These are phyloP conservation scores for Meles meles DNA, from an alignment of 2,113 vertebrate genomes.

Conservation along the genomic window DNA sequence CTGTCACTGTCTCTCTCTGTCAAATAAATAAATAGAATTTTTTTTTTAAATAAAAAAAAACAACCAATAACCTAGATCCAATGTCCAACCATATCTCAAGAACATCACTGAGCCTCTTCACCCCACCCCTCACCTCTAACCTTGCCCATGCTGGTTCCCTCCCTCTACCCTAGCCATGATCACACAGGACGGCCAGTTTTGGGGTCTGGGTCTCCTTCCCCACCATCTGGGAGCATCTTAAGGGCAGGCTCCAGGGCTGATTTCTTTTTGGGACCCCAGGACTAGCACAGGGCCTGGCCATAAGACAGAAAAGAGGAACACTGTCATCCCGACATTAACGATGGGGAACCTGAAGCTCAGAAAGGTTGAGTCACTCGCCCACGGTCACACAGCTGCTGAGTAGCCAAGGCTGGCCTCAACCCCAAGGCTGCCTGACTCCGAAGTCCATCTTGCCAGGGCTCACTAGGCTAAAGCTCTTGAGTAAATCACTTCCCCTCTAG, in stretches of 20 bases:
- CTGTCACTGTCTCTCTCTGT: too few species aligned
- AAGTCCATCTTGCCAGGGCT: neutral
- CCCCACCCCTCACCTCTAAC: neutral
- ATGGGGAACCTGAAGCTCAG: neutral
- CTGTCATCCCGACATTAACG: accelerated
- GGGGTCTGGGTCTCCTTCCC: neutral
- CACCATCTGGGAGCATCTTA: neutral
- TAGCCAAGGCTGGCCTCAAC: neutral
- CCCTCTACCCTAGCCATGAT: neutral
- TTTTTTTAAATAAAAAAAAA: too few species aligned
- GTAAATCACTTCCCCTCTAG: neutral
- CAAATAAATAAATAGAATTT: too few species aligned
- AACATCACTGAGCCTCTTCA: neutral
- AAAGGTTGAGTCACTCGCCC: neutral
- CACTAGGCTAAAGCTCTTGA: neutral
- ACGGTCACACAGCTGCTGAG: neutral
- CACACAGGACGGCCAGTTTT: neutral
- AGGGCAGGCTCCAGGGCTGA: neutral
- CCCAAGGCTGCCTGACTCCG: neutral
- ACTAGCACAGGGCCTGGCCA: neutral
- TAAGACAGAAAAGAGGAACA: neutral
- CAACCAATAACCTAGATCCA: neutral
- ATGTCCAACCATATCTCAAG: neutral
- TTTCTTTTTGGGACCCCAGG: neutral
- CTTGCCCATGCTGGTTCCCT: neutral